phyloP scores from a whole-genome alignment of 2,888 invertebrate genomes.

The Drosophila quinaria region DNA sequence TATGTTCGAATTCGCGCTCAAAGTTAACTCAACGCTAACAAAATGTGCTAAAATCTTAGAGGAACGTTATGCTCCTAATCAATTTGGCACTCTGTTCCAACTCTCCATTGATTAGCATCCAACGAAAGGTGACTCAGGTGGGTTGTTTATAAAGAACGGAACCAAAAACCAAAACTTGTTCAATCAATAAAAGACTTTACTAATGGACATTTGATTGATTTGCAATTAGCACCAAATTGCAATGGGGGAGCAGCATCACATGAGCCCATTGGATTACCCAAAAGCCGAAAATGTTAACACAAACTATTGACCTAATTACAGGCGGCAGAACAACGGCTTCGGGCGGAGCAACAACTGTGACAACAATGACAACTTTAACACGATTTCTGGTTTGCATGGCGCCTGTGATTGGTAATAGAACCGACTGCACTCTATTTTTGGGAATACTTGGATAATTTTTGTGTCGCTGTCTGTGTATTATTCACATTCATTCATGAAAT shows the following conservation, averaged over 20 bases:
- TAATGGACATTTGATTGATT: conserved; percentile 74
- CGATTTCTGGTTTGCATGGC: conserved; percentile 85
- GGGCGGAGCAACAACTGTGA: conserved; percentile 13
- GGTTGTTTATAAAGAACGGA: conserved; percentile 1
- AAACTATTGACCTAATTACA: conserved; percentile 70
- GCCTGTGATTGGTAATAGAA: conserved; percentile 85
- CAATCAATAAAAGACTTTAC: conserved; percentile 22
- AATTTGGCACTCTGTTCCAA: conserved; percentile 33
- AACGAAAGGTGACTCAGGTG: conserved; percentile 35
- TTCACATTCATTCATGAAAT: conserved; percentile 51
- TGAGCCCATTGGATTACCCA: conserved; percentile 36
- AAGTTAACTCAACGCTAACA: conserved; percentile 24
- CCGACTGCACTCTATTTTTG: conserved; percentile 7
- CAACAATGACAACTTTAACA: conserved; percentile 77
- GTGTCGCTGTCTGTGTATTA: conserved; percentile 9
- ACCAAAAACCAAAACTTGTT: conserved; percentile 1
- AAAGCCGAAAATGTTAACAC: conserved; percentile 25
- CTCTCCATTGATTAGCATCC: conserved; percentile 55
- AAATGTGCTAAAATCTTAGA: conserved; percentile 62
- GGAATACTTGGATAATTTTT: conserved; percentile 10
- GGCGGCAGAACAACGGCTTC: conserved; percentile 25
- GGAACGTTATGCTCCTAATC: conserved; percentile 42
- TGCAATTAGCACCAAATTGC: conserved; percentile 61
- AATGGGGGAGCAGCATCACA: conserved; percentile 52
- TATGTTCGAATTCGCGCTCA: conserved; percentile 15